Base-by-base conservation (phyloP, 1,140 invertebrate genomes). In the Zophobas morio region DNA sequence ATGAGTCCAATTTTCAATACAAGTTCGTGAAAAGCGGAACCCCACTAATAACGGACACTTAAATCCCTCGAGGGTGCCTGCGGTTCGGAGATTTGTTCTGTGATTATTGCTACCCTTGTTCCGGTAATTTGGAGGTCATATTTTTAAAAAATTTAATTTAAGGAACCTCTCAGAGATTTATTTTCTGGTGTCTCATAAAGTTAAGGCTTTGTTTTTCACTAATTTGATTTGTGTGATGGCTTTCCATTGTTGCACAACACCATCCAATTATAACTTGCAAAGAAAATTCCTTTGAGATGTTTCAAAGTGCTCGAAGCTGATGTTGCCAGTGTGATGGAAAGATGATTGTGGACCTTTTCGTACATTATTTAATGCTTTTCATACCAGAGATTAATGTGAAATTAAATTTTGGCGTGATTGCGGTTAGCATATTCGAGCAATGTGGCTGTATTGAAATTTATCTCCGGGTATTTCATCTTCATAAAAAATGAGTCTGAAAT, bases 181-280 rank as follows among this genome's bases (percentile, higher is more conserved):
- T 6, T 40, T 66, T 42, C 42, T 66, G 20, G 32, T 33, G 60
- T 4, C 39, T 66, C 40, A 66, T 66, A 66, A 66, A 66, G 37
- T 40, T 47, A 6, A 66, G 8, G 20, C 60, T 66, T 66, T 46
- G 60, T 66, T 66, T 66, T 20, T 6, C 39, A 2, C 37, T 66
- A 66, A 66, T 66, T 66, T 46, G 39, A 66, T 66, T 66, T 66
- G 39, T 66, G 39, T 32, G 60, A 42, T 60, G 56, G 20, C 8
- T 66, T 66, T 42, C 33, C 39, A 66, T 42, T 66, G 60, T 66
- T 46, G 60, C 39, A 66, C 35, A 66, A 66, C 60, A 66, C 60
- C 60, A 66, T 66, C 60, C 60, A 66, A 66, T 66, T 66, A 66
- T 42, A 66, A 66, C 60, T 66, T 66, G 37, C 20, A 42, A 66